Conservation (phyloP, 1,140 invertebrate species). For the Polyergus mexicanus region DNA sequence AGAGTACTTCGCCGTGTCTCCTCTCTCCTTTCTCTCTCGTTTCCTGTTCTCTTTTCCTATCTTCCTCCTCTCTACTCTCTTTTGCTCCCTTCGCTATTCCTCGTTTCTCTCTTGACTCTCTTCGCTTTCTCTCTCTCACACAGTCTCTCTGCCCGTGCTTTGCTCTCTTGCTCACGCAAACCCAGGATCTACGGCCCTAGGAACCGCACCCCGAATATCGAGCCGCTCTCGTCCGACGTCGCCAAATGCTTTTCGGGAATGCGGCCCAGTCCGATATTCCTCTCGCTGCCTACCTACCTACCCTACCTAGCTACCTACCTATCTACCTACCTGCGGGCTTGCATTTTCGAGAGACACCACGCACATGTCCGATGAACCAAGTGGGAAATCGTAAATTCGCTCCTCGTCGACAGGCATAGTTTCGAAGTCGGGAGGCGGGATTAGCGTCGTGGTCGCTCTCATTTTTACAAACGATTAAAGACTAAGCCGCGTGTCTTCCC, state of each 20-base stretch:
- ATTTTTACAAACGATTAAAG: slow-evolving; percentile 27
- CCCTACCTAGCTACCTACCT: slow-evolving; percentile 58
- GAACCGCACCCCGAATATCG: slow-evolving; percentile 85
- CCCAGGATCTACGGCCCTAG: slow-evolving; percentile 82
- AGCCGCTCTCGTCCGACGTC: slow-evolving; percentile 78
- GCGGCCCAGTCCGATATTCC: slow-evolving; percentile 74
- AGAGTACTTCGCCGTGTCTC: slow-evolving; percentile 50
- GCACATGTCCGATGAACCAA: slow-evolving; percentile 50
- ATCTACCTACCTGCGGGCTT: slow-evolving; percentile 56
- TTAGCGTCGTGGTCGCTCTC: slow-evolving; percentile 33
- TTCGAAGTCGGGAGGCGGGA: slow-evolving; percentile 34
- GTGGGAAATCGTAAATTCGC: slow-evolving; percentile 62
- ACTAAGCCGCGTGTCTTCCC: neutral
- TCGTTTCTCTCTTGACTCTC: neutral
- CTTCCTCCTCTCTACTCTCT: slow-evolving; percentile 15
- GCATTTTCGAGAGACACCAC: slow-evolving; percentile 61
- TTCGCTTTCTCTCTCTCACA: slow-evolving; percentile 29
- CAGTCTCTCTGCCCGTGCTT: slow-evolving; percentile 42
- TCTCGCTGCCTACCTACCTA: slow-evolving; percentile 63
- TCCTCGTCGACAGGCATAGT: slow-evolving; percentile 45
- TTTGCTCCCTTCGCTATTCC: slow-evolving; percentile 30
- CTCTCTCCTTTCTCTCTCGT: slow-evolving; percentile 26
- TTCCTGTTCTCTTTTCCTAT: slow-evolving; percentile 32
- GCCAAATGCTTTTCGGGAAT: slow-evolving; percentile 78
- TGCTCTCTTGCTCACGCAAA: slow-evolving; percentile 78